A percentile compares a stretch with the other conserved stretches of the same genome.
These are phyloP conservation scores for Drosophila glabriapex DNA, from an alignment of 2,888 invertebrate species.

Conservation along the genomic window DNA sequence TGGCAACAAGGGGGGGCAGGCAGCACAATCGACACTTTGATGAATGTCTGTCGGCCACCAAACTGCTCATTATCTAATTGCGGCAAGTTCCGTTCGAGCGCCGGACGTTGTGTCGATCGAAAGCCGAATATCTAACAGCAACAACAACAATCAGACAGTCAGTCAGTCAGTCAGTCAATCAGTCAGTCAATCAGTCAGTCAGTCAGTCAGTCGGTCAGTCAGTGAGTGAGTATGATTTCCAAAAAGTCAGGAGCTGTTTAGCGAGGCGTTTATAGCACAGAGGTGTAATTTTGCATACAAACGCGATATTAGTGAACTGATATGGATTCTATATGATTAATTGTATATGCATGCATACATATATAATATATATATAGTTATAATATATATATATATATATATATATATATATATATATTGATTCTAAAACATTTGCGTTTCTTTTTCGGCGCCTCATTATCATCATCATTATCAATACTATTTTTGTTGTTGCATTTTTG, in stretches of 20 bases:
- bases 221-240: not conserved
- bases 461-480: not conserved
- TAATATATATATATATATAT: not conserved
- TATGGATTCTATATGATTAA: constrained; percentile 28
- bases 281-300: constrained; percentile 45
- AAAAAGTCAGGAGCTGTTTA: constrained; percentile 24
- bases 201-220: not conserved
- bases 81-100: constrained; percentile 55
- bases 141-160: constrained; percentile 1
- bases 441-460: constrained; percentile 13
- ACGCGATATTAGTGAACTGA: constrained; percentile 39
- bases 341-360: constrained; percentile 4
- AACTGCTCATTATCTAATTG: constrained; percentile 74
- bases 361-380: not conserved
- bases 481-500: constrained; percentile 14
- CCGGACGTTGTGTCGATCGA: constrained; percentile 39
- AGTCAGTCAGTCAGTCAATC: not conserved
- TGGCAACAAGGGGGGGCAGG: not conserved
- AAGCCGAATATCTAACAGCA: constrained; percentile 2
- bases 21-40: constrained; percentile 1
- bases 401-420: not conserved
- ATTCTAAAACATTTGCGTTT: constrained; percentile 30
- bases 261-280: constrained; percentile 32
- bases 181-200: not conserved
- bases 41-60: constrained; percentile 18